Percentiles rank a stretch among this genome's conserved stretches.
Conservation (phyloP, 2,113 vertebrate genomes). For the Illadopsis cleaveri region DNA sequence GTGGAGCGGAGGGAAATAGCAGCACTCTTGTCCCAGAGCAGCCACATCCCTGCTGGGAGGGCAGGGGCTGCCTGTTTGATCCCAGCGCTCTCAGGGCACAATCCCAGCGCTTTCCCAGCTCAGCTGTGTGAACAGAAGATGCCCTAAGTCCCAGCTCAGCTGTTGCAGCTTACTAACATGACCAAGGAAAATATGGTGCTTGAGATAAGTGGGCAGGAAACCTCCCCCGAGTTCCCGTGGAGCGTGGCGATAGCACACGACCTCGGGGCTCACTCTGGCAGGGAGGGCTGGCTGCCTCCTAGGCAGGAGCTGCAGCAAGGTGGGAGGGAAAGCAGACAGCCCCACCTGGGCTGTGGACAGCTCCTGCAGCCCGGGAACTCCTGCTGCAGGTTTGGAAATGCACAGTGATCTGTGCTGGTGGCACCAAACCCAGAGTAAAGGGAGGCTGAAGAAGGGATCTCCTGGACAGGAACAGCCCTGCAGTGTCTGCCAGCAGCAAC, state of each 20-base stretch:
- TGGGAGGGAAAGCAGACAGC: background rate
- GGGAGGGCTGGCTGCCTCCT: background rate
- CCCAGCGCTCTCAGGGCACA: background rate
- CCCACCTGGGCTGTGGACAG: background rate
- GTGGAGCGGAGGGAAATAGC: background rate
- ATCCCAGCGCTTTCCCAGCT: background rate
- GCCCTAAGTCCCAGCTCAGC: background rate
- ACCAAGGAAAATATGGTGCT: background rate
- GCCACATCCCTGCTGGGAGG: background rate
- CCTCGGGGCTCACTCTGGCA: background rate
- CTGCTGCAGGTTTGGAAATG: accelerated
- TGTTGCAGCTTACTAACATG: background rate
- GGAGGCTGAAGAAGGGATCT: background rate
- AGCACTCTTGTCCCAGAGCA: background rate
- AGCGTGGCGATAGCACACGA: background rate
- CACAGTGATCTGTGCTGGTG: accelerated
- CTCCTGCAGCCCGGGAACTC: background rate
- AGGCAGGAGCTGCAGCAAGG: background rate
- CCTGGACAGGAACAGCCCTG: background rate
- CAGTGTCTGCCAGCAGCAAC: background rate
- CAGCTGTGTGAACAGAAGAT: background rate
- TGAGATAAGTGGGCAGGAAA: constrained; percentile 31
- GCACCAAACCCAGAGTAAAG: background rate
- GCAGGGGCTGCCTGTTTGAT: background rate
- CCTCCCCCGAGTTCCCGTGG: background rate